Base-by-base conservation (phyloP, 2,888 invertebrate genomes). In the Myopa tessellatipennis region DNA sequence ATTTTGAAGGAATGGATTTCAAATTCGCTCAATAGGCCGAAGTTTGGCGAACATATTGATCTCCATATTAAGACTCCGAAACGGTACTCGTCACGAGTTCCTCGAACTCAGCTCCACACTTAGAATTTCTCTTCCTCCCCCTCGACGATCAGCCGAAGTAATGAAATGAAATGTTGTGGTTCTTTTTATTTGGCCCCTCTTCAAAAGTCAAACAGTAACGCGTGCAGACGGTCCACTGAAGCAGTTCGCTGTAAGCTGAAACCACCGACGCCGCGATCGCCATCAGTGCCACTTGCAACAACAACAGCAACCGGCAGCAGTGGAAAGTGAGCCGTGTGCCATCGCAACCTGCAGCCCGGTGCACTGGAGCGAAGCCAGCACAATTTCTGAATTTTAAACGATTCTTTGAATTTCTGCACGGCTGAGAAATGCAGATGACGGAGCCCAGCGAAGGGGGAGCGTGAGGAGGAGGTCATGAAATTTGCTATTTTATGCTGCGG, bases 131-230 rank as follows among this genome's bases (percentile, higher is more conserved):
- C 26, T 26, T 26, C 26, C 26, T 26, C 26, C 26, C 45, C 40
- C 67, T 50, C 50, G 10, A 14, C 45, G 4, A n/a, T 14, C 26
- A 26, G 26, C 4, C 58, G 4, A 1, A 70, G 81, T 82, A 81
- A 83, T 82, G 81, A 81, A 83, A 81, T 82, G 82, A 82, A 81
- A 81, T 80, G 81, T 81, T 79, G 78, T 79, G 81, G 79, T 80
- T 80, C 78, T 79, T 81, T 81, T 81, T 82, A 81, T 81, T 81
- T 81, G 80, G 3, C 18, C 45, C 40, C 63, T 16, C 14, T 50
- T n/a, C 26, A 26, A 40, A 45, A 26, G n/a, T 26, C 26, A 45
- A 14, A 18, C 34, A 26, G 34, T 12, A 16, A 34, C 69, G 69
- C 55, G 70, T 52, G 69, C 4, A 70, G 52, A 45, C 45, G 45